These are phyloP conservation scores for Florisuga fusca DNA, from an alignment of 2,797 vertebrate species.

Conservation along the genomic window DNA sequence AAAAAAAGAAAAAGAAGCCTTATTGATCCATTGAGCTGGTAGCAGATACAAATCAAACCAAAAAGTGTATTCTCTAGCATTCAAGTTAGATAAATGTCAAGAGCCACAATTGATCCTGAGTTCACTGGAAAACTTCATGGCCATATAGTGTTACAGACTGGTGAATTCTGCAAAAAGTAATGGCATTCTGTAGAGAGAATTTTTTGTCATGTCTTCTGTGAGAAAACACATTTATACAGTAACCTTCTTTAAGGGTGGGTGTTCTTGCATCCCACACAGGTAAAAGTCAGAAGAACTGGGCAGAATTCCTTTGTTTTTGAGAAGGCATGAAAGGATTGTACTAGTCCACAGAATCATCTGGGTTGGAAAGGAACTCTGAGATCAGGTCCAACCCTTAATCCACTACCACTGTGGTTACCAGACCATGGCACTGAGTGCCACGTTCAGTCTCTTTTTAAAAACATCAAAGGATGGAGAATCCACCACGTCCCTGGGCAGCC, in stretches of 20 bases:
- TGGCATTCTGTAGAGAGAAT: background rate
- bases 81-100: conserved; percentile 47
- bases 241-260: background rate
- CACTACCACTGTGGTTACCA: too few relatives aligned
- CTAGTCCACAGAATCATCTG: background rate
- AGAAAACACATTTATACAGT: background rate
- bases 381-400: too few relatives aligned
- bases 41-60: conserved; percentile 28
- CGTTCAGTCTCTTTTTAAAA: too few relatives aligned
- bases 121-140: conserved; percentile 16
- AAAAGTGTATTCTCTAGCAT: background rate
- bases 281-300: background rate
- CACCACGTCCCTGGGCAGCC: too few relatives aligned
- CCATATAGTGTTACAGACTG: background rate
- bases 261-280: background rate
- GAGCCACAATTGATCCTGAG: conserved; percentile 42
- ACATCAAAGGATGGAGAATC: too few relatives aligned
- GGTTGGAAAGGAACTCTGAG: too few relatives aligned
- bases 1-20: background rate
- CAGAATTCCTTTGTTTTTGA: background rate
- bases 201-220: background rate
- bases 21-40: conserved; percentile 50
- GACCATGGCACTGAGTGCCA: too few relatives aligned
- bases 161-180: background rate
- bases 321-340: background rate